Percentiles rank a stretch among this genome's conserved stretches.
Evolutionary conservation across 2,113 vertebrate genomes (phyloP).

Genomic region (Pterocles burchelli): DNA sequence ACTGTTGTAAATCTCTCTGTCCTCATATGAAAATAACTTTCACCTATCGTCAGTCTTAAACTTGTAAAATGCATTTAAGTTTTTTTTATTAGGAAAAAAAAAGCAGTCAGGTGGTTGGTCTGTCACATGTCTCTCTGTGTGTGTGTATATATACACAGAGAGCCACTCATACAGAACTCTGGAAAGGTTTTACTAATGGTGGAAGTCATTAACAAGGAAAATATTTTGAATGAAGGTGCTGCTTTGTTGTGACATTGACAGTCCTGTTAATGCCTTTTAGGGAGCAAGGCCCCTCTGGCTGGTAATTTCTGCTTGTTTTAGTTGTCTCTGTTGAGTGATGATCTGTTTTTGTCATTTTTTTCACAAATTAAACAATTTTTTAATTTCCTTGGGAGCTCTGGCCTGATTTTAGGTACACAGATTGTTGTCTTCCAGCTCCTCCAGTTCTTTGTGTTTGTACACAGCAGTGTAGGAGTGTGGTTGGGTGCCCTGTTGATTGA

Average conservation of each 20-base stretch:
- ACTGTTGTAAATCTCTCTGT: not conserved
- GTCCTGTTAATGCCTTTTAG: not conserved
- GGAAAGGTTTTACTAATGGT: not conserved
- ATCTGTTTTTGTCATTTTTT: constrained; percentile 6
- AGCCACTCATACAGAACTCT: not conserved
- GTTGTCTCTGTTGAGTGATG: not conserved
- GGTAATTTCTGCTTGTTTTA: not conserved
- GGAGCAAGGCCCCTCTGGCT: not conserved
- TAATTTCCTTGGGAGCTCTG: not conserved
- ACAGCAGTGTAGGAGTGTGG: not conserved
- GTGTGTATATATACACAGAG: not conserved
- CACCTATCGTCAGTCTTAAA: not conserved
- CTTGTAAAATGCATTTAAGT: not conserved
- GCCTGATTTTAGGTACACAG: not conserved
- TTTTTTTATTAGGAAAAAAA: not conserved
- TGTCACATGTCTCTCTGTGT: not conserved
- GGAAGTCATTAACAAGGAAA: constrained; percentile 42
- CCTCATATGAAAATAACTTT: not conserved
- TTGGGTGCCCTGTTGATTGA: not conserved
- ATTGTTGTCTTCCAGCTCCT: not conserved
- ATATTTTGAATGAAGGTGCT: constrained; percentile 25
- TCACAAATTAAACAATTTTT: not conserved
- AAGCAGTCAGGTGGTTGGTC: not conserved
- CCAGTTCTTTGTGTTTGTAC: not conserved
- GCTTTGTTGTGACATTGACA: not conserved